Percentiles rank a stretch among this genome's conserved stretches.
Evolutionary conservation across 2,888 invertebrate species (phyloP).

Genomic region (Drosophila pullipes): DNA sequence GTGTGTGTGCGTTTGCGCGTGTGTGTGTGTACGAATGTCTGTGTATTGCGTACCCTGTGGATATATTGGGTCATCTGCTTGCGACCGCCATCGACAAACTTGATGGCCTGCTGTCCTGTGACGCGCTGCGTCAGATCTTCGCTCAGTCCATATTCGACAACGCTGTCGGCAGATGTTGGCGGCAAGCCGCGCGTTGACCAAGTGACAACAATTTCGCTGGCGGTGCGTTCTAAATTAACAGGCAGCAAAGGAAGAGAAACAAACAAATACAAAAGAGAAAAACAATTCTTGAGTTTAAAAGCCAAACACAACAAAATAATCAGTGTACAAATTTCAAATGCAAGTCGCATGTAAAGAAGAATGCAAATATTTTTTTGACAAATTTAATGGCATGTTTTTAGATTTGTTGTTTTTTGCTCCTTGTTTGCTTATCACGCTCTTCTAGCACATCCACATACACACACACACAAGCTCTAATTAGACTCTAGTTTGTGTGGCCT

Average conservation of each 20-base stretch:
- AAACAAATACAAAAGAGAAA: slow-evolving; percentile 50
- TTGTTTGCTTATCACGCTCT: slow-evolving; percentile 33
- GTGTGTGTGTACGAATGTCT: slow-evolving; percentile 4
- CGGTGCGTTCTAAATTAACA: slow-evolving; percentile 86
- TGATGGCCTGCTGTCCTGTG: slow-evolving; percentile 86
- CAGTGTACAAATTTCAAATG: slow-evolving; percentile 11
- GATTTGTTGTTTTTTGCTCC: slow-evolving; percentile 32
- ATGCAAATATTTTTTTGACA: not conserved
- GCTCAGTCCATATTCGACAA: slow-evolving; percentile 91
- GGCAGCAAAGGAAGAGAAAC: slow-evolving; percentile 21
- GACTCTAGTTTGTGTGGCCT: slow-evolving; percentile 22
- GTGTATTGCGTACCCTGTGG: slow-evolving; percentile 88
- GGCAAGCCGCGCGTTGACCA: slow-evolving; percentile 92
- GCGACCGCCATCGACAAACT: slow-evolving; percentile 92
- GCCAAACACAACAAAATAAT: slow-evolving; percentile 8
- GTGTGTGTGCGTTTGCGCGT: not conserved
- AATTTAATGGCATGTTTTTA: slow-evolving; percentile 22
- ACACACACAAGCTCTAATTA: not conserved
- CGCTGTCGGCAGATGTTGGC: slow-evolving; percentile 83
- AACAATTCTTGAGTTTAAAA: slow-evolving; percentile 35
- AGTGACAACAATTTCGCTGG: slow-evolving; percentile 90
- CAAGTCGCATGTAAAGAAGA: not conserved
- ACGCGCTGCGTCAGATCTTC: slow-evolving; percentile 86
- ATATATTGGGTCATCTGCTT: slow-evolving; percentile 90
- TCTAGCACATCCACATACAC: not conserved